These are phyloP conservation scores for Nansenia antarctica DNA, from an alignment of 2,113 vertebrate genomes.

Conservation along the genomic window DNA sequence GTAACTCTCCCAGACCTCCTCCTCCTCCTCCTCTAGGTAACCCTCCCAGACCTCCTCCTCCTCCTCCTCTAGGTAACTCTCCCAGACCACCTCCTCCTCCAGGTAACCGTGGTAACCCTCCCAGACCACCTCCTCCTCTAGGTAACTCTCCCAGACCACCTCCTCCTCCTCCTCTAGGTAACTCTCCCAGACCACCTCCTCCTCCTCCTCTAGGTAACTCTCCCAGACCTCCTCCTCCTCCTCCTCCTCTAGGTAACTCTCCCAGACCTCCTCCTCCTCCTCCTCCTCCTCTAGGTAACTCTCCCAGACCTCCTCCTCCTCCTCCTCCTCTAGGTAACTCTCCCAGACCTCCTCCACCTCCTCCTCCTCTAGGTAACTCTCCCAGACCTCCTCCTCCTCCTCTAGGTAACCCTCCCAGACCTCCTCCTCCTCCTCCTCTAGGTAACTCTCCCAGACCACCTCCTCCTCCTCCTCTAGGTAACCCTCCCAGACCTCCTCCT, in stretches of 20 bases:
- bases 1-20: constrained; percentile 93
- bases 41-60: too few relatives aligned
- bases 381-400: constrained; percentile 92
- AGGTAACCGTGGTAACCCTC: constrained; percentile 94
- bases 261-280: too few relatives aligned
- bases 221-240: constrained; percentile 95
- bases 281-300: constrained; percentile 93
- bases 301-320: constrained; percentile 94
- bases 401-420: constrained; percentile 95
- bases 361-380: constrained; percentile 91
- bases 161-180: constrained; percentile 96
- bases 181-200: constrained; percentile 90
- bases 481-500: constrained; percentile 92
- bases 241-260: constrained; percentile 91
- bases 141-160: constrained; percentile 93
- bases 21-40: constrained; percentile 94
- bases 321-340: constrained; percentile 93
- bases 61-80: constrained; percentile 96
- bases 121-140: constrained; percentile 92
- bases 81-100: constrained; percentile 93
- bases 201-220: constrained; percentile 93
- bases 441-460: constrained; percentile 93
- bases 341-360: constrained; percentile 95
- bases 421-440: constrained; percentile 93
- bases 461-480: constrained; percentile 96